Base-by-base conservation (phyloP, 2,888 invertebrate genomes). In the Ferdinandea cuprea region DNA sequence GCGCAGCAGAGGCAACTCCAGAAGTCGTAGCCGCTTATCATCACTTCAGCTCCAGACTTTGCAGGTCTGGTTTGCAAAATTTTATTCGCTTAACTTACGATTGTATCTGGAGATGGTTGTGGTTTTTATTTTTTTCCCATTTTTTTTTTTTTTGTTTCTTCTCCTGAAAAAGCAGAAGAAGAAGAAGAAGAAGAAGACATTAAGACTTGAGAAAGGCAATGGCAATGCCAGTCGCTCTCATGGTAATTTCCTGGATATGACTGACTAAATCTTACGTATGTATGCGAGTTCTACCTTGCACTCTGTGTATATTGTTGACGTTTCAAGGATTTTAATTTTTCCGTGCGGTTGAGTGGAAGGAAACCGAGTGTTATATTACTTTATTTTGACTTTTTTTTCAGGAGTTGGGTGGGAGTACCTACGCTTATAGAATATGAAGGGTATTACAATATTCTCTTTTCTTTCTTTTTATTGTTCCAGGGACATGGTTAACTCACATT, bases 311-410 rank as follows among this genome's bases (percentile, higher is more conserved):
- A 78, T 73, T 83, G 83, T 83, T 73, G 78, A 78, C 83, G 83
- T 83, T 78, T 72, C 61, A 73, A 78, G 72, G 83, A 63, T 83
- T 83, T 83, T 83, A 83, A 83, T 83, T 83, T 83, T 83, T 78
- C 83, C 83, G 83, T 78, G 72, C 83, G 78, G 83, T 83, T 83
- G 83, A 83, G 83, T 83, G 83, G 83, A 83, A 83, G 83, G 83
- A 83, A 83, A 83, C 56, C 72, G 65, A 83, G 72, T 78, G 78
- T 83, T 83, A 78, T 83, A 83, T 83, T 83, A 68, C 72, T 72
- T 81, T 81, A 65, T 71, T 76, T 28, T 9, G 32, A 17, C 35
- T 48, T 8, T 19, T 25, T 17, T 1, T 9, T 15, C n/a, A n/a
- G 35, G 32, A 72, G 32, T 44, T 74, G 28, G 21, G 28, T 30